Conservation (phyloP, 2,888 invertebrate genomes). For the Sinelater perroti region DNA sequence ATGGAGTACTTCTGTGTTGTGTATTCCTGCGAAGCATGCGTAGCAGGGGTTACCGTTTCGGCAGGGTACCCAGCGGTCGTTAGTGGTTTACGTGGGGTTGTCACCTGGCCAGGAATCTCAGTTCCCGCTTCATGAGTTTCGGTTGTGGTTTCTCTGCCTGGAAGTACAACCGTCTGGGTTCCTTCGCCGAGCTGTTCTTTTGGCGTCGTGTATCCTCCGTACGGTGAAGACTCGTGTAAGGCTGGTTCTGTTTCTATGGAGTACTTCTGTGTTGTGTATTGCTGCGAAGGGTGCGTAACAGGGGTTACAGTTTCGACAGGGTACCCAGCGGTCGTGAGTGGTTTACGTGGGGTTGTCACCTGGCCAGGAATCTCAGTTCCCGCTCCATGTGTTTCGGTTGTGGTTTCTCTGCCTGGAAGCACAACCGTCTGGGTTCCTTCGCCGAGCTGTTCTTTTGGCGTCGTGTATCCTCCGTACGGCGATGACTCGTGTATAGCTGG, state of each 20-base stretch:
- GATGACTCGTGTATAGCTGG: background rate
- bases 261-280: conserved; percentile 13
- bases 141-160: too few species aligned
- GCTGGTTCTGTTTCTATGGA: conserved; percentile 4
- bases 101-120: background rate
- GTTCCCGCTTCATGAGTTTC: too few species aligned
- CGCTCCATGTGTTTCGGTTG: background rate
- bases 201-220: too few species aligned
- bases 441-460: background rate
- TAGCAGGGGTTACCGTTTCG: background rate
- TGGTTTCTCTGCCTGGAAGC: background rate
- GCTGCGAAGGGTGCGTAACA: background rate
- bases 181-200: too few species aligned
- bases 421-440: too few species aligned
- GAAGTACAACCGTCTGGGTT: too few species aligned
- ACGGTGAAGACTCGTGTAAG: too few species aligned
- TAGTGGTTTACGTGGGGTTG: background rate
- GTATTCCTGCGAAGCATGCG: background rate
- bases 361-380: background rate
- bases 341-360: background rate
- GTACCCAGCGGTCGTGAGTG: background rate
- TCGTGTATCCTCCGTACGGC: background rate
- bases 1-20: background rate
- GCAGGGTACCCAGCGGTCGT: background rate
- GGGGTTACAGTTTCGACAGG: background rate